These are phyloP conservation scores for Chironomus tentans DNA, from an alignment of 2,888 invertebrate species.

Conservation along the genomic window DNA sequence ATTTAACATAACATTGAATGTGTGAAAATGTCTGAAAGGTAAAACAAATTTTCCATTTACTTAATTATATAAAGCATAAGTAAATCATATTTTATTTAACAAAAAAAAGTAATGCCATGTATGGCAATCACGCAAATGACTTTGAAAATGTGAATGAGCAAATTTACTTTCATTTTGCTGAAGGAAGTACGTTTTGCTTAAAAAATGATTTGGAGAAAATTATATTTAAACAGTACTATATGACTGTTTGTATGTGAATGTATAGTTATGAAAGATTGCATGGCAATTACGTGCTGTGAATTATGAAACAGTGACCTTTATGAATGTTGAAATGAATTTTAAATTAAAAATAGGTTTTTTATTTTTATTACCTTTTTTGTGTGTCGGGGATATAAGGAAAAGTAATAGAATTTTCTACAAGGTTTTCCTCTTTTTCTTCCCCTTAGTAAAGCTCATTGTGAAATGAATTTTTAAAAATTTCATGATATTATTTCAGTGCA, in stretches of 20 bases:
- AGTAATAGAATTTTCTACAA: no score
- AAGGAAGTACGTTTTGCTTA: neutral
- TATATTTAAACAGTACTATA: neutral
- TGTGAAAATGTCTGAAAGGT: neutral
- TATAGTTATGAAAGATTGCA: neutral
- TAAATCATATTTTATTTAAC: neutral
- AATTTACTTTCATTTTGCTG: neutral
- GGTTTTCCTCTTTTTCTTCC: no score
- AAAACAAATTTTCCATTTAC: neutral
- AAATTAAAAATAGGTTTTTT: no score
- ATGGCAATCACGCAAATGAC: constrained; percentile 12
- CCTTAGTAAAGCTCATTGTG: no score
- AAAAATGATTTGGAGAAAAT: neutral
- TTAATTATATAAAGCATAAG: neutral
- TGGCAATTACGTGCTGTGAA: neutral
- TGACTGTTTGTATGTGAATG: neutral
- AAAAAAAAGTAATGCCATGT: neutral
- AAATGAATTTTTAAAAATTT: no score
- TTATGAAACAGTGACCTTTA: neutral
- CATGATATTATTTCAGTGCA: no score
- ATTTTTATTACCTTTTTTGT: no score
- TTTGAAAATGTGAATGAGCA: neutral
- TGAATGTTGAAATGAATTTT: neutral
- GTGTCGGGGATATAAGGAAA: no score
- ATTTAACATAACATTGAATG: neutral